A percentile compares a stretch with the other conserved stretches of the same genome.
These are phyloP conservation scores for Sebastes cheni DNA, from an alignment of 2,797 vertebrate species.

Conservation along the genomic window DNA sequence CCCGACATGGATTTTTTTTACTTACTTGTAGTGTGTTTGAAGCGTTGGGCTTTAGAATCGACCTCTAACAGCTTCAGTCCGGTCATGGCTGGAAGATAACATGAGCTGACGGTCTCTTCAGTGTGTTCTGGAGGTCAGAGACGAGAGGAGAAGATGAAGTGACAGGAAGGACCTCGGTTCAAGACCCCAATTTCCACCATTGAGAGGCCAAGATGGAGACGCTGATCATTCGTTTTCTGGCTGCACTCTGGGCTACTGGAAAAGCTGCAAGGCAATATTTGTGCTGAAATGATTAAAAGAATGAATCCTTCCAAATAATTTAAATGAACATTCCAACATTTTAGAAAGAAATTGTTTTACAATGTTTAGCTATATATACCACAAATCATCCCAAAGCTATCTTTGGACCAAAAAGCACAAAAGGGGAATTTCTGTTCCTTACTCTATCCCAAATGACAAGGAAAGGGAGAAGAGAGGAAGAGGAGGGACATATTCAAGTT, in stretches of 20 bases:
- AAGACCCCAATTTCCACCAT: slow-evolving; percentile 3
- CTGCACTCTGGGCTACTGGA: not conserved
- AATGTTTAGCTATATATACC: no score
- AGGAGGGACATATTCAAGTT: not conserved
- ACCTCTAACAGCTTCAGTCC: not conserved
- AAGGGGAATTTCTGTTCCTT: not conserved
- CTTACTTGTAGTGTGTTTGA: not conserved
- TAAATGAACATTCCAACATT: not conserved
- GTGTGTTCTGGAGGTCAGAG: slow-evolving; percentile 15
- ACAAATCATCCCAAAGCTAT: not conserved
- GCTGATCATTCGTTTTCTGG: not conserved
- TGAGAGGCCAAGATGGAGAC: not conserved
- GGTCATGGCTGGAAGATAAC: slow-evolving; percentile 4
- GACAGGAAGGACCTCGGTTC: not conserved
- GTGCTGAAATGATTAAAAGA: not conserved
- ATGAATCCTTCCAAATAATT: not conserved
- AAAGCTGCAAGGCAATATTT: not conserved
- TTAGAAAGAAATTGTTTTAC: not conserved
- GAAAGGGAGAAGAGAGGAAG: not conserved
- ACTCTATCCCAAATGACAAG: not conserved
- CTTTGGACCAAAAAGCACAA: not conserved
- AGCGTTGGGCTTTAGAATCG: not conserved
- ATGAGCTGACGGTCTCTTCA: not conserved
- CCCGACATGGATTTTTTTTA: not conserved
- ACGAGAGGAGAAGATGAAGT: not conserved